Percentiles rank a stretch among this genome's conserved stretches.
phyloP scores from a whole-genome alignment of 2,888 invertebrate genomes.

The Pimpla rufipes region DNA sequence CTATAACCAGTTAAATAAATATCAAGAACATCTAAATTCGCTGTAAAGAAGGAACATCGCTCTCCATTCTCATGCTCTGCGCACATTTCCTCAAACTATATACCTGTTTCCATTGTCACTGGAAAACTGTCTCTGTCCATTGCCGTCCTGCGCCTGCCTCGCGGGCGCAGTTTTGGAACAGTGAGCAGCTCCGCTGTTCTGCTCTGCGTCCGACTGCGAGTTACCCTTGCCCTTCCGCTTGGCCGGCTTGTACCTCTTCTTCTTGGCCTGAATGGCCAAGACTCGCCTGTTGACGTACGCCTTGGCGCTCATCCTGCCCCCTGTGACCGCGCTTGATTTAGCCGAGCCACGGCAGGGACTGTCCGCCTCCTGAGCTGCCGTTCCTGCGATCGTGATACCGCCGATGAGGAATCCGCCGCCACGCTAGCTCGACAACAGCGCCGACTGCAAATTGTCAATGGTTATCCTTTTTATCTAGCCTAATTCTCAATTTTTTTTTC shows the following conservation, averaged over 20 bases:
- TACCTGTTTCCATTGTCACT: slow-evolving; percentile 82
- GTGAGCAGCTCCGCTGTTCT: slow-evolving; percentile 77
- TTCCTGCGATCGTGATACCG: slow-evolving; percentile 54
- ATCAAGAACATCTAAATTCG: too few relatives aligned
- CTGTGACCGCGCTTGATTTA: slow-evolving; percentile 70
- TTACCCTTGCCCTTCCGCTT: slow-evolving; percentile 93
- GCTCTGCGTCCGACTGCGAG: slow-evolving; percentile 86
- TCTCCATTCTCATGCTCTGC: not conserved
- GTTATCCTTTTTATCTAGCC: not conserved
- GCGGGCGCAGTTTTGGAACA: slow-evolving; percentile 77
- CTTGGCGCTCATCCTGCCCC: slow-evolving; percentile 91
- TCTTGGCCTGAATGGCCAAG: slow-evolving; percentile 96
- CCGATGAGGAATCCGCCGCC: not conserved
- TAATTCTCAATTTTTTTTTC: too few relatives aligned
- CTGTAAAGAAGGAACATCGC: too few relatives aligned
- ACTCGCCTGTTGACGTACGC: slow-evolving; percentile 96
- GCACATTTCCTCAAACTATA: not conserved
- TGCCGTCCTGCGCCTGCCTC: slow-evolving; percentile 71
- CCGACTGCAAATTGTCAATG: not conserved
- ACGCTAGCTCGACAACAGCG: not conserved
- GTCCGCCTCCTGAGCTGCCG: slow-evolving; percentile 64
- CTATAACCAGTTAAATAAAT: too few relatives aligned
- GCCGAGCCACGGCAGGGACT: slow-evolving; percentile 64
- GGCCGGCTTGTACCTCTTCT: slow-evolving; percentile 95
- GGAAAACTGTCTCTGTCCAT: slow-evolving; percentile 74